Evolutionary conservation across 2,888 invertebrate species (phyloP), one percentile per base, ranked within the genome.

Genomic region (Tiphia femorata): DNA sequence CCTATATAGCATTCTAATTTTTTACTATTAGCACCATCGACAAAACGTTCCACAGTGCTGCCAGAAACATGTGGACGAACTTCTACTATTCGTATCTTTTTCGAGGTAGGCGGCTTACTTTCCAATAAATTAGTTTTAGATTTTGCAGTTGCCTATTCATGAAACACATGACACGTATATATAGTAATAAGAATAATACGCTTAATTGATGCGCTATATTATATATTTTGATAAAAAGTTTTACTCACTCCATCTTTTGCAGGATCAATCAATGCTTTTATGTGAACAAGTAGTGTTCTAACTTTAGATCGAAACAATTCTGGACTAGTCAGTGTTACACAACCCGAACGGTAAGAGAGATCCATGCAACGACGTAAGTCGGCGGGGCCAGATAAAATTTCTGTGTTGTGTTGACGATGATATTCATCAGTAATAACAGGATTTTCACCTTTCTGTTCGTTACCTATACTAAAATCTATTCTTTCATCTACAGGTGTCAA

Each of bases 331-430:
- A 97, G 84, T 5, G 94, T 94, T 16, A 96, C 89, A 17, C 91
- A 90, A 3, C 96, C 97, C 10, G 92, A 90, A 76, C 93, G 92
- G 74, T 93, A 95, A 1, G 94, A 92, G 54, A 96, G 80, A 82
- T 97, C 96, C 59, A 96, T 86, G 64, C 92, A 92, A 0, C 92
- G 89, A 2, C 92, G 89, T 14, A 97, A 85, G 77, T 93, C 89
- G 41, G 96, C 87, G 1, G 97, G 97, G 0, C 97, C 97, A 10
- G 95, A 96, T 38, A 97, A 84, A 57, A 97, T 92, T 79, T 96
- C 95, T 0, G 95, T 94, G 79, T 96, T 94, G 77, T 96, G 94
- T 4, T 92, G 91, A 70, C 92, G 90, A 43, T 95, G 85, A 82
- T 95, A 96, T 82, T 94, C 93, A 64, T 89, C 91, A 14, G 91